A percentile compares a stretch with the other conserved stretches of the same genome.
Conservation (phyloP, 2,888 invertebrate species). For the Xiphydria camelus region DNA sequence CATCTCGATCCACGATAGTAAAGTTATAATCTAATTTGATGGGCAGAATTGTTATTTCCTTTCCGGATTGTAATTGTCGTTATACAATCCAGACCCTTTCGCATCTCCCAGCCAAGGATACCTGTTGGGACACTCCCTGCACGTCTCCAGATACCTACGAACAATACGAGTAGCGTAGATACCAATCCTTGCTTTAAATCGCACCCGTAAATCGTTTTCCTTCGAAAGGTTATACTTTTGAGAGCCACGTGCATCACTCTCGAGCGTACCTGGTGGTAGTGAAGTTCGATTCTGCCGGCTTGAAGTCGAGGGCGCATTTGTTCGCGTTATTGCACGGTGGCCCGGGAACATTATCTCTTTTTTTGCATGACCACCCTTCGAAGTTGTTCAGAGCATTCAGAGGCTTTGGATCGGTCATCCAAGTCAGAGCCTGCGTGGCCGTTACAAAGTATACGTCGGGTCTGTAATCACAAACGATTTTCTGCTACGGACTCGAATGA, state of each 20-base stretch:
- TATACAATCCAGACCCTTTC: constrained; percentile 77
- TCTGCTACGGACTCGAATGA: too few species aligned
- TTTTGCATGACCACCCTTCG: constrained; percentile 83
- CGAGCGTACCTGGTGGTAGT: constrained; percentile 68
- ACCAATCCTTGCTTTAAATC: too few species aligned
- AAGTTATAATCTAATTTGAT: constrained; percentile 5
- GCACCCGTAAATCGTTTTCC: too few species aligned
- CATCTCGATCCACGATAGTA: constrained; percentile 1
- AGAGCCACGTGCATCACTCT: constrained; percentile 8
- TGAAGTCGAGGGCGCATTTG: constrained; percentile 83
- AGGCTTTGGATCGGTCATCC: constrained; percentile 85
- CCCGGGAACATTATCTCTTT: constrained; percentile 69
- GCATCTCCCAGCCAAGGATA: constrained; percentile 90
- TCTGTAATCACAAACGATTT: constrained; percentile 62
- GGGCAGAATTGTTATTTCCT: constrained; percentile 46
- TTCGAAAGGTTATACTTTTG: too few species aligned
- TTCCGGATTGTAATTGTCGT: constrained; percentile 80
- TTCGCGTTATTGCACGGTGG: constrained; percentile 79
- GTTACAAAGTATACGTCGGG: constrained; percentile 87
- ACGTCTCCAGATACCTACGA: constrained; percentile 81
- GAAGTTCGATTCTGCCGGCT: constrained; percentile 74
- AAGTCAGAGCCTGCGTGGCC: constrained; percentile 84
- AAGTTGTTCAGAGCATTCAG: constrained; percentile 69
- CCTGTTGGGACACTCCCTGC: constrained; percentile 80
- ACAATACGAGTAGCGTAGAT: constrained; percentile 5